phyloP scores from a whole-genome alignment of 2,888 invertebrate species.

The Halictus quadricinctus region DNA sequence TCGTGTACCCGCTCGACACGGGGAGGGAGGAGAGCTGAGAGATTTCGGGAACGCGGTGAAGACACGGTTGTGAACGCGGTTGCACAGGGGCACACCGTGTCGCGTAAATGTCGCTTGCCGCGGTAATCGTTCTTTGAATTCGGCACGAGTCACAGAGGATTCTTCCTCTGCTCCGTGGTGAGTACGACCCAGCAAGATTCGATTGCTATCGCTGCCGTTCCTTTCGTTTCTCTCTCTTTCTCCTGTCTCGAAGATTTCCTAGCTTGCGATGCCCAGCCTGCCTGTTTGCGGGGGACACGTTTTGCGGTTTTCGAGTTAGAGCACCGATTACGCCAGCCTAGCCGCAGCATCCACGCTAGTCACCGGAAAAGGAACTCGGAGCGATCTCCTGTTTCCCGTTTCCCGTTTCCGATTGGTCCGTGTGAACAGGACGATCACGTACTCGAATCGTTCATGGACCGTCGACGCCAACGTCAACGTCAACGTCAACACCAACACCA shows the following conservation, averaged over 20 bases:
- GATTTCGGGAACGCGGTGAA: background rate
- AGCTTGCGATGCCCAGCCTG: background rate
- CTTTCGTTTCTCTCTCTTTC: background rate
- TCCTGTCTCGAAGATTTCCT: background rate
- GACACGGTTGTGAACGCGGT: slow-evolving; percentile 15
- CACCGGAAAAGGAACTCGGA: background rate
- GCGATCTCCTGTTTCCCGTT: background rate
- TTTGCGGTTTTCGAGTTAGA: background rate
- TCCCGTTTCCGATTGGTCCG: background rate
- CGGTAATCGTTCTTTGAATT: slow-evolving; percentile 5
- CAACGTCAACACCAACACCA: background rate
- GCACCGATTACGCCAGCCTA: background rate
- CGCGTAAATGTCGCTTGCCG: slow-evolving; percentile 12
- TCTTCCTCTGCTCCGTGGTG: slow-evolving; percentile 6
- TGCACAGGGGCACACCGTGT: background rate
- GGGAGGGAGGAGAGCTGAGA: background rate
- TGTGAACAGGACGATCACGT: background rate
- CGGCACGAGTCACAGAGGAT: slow-evolving; percentile 17
- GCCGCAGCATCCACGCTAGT: background rate
- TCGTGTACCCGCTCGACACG: background rate
- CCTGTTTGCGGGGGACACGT: background rate
- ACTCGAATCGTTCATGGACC: background rate
- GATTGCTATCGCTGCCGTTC: background rate
- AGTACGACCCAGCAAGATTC: slow-evolving; percentile 12
- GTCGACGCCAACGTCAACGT: background rate